Evolutionary conservation across 2,888 invertebrate genomes (phyloP).

Genomic region (Cerceris ruficornis): DNA sequence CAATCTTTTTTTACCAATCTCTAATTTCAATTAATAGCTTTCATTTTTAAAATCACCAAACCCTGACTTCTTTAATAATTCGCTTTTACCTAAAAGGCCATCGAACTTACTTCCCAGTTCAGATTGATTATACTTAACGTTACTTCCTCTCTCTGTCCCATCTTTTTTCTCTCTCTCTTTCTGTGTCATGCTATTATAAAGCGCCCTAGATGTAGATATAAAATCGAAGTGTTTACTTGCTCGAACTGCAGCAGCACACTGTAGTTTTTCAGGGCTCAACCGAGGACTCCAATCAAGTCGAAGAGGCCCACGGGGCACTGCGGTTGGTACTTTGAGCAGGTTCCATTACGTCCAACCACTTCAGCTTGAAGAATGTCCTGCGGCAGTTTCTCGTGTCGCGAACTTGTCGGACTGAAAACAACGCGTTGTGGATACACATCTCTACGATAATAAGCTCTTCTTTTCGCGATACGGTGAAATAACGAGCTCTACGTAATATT

Average conservation of each 20-base stretch:
- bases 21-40: too few species aligned
- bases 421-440: constrained; percentile 5
- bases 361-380: constrained; percentile 85
- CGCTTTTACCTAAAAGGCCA: too few species aligned
- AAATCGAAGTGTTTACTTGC: constrained; percentile 43
- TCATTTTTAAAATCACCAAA: too few species aligned
- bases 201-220: not conserved
- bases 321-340: constrained; percentile 83
- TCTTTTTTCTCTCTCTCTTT: too few species aligned
- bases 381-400: constrained; percentile 83
- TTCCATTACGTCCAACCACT: constrained; percentile 82
- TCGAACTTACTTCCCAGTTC: too few species aligned
- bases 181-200: too few species aligned
- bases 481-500: constrained; percentile 21
- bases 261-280: constrained; percentile 71
- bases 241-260: constrained; percentile 35
- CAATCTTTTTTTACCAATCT: too few species aligned
- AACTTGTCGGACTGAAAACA: constrained; percentile 84
- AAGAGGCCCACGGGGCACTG: constrained; percentile 84
- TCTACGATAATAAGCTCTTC: constrained; percentile 40
- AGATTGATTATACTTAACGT: too few species aligned
- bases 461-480: constrained; percentile 13
- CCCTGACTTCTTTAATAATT: too few species aligned
- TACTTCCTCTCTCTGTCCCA: too few species aligned
- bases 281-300: constrained; percentile 83